Base-by-base conservation (phyloP, 2,113 vertebrate genomes). In the Eulacestoma nigropectus region DNA sequence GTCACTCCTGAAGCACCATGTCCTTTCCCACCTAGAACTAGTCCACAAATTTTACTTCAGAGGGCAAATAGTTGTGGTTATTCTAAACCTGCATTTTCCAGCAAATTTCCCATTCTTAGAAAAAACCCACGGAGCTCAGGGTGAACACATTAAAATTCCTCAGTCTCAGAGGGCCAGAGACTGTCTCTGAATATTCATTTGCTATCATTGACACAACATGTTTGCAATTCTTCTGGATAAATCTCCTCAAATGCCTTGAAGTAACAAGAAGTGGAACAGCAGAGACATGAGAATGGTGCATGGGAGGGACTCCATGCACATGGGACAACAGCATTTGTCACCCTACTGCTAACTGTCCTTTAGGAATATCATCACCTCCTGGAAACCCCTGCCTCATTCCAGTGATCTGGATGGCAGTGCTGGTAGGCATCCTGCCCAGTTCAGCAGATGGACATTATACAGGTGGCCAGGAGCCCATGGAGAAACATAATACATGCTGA, bases 141-240 rank as follows among this genome's bases (percentile, higher is more conserved):
- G 35, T 7, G 47, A 84, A 30, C n/a, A 30, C 39, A 55, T 33
- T 72, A 52, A 55, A 87, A 67, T 42, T 84, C 42, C 29, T 69
- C 79, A 42, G 65, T 37, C 64, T 62, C 27, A 86, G 25, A 75
- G 33, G 41, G 30, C 13, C 74, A 78, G 32, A n/a, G 30, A 47
- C 47, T 63, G 46, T 15, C n/a, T 73, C 64, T 75, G 69, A 78
- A 85, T 63, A 72, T 78, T 55, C 41, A 82, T 68, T 50, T 81
- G 47, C 35, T 63, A 26, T 56, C 39, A 22, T 3, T 67, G 62
- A 41, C 62, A 68, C n/a, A 37, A n/a, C 1, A 3, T 1, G 0
- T 56, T 68, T 68, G n/a, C 26, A 29, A 20, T 64, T 82, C 62
- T 57, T 74, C 52, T 47, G 56, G 65, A 65, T 35, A 7, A 88